These are phyloP conservation scores for Anas platyrhynchos DNA, from an alignment of 2,113 vertebrate genomes.

Conservation along the genomic window DNA sequence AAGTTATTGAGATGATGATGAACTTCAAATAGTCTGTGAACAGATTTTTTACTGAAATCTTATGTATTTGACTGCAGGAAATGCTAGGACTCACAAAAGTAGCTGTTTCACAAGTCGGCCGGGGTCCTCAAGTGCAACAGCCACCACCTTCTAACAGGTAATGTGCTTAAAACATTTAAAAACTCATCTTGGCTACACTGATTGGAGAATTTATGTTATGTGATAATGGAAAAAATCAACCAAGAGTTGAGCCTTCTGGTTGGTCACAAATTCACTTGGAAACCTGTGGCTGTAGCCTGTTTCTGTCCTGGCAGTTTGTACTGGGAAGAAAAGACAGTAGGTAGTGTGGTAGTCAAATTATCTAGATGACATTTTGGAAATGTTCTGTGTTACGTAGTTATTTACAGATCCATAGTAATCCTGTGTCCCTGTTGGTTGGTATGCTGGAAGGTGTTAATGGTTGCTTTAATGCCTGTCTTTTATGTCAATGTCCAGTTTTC, in stretches of 20 bases:
- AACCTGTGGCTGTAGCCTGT: not conserved
- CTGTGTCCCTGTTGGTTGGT: not conserved
- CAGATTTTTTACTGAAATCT: not conserved
- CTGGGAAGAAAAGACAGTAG: not conserved
- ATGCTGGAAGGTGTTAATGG: not conserved
- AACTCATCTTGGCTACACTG: not conserved
- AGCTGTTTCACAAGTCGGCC: constrained; percentile 83
- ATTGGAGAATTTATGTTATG: not conserved
- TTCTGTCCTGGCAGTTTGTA: not conserved
- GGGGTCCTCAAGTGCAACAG: constrained; percentile 86
- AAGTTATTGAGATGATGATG: not conserved
- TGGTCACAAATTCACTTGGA: not conserved
- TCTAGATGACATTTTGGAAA: not conserved
- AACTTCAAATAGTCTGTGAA: not conserved
- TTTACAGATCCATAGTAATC: not conserved
- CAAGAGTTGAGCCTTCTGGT: not conserved
- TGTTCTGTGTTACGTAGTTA: not conserved
- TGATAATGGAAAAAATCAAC: not conserved
- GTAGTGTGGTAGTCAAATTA: not conserved
- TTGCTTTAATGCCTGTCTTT: not conserved
- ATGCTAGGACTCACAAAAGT: constrained; percentile 95
- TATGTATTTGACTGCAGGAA: constrained; percentile 78
- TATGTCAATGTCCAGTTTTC: not conserved
- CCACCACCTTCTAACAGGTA: constrained; percentile 94
- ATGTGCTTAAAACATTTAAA: not conserved